Evolutionary conservation across 2,888 invertebrate species (phyloP).

Genomic region (Epistrophella euchroma): DNA sequence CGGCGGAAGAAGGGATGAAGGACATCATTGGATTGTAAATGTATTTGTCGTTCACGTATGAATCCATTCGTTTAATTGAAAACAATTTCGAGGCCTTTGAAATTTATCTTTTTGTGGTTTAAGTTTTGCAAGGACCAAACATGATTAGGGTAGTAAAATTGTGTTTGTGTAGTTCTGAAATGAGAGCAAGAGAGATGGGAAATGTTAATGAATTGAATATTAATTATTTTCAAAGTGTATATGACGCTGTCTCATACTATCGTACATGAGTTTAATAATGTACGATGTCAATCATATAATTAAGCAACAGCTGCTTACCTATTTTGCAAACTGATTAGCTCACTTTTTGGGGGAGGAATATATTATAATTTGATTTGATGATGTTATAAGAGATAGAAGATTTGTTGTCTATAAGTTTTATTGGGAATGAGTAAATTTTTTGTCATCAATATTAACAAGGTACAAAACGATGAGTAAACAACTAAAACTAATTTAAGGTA

Average conservation of each 20-base stretch:
- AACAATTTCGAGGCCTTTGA: slow-evolving; percentile 32
- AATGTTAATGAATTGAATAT: slow-evolving; percentile 13
- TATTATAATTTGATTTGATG: too few relatives aligned
- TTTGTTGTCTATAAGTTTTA: not conserved
- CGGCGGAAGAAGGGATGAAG: slow-evolving; percentile 20
- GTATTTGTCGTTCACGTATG: slow-evolving; percentile 49
- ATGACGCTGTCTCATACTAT: not conserved
- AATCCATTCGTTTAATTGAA: slow-evolving; percentile 68
- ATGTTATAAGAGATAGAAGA: not conserved
- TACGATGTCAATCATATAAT: slow-evolving; percentile 18
- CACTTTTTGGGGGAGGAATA: not conserved
- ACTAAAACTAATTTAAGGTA: too few relatives aligned
- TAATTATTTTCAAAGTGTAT: slow-evolving; percentile 6
- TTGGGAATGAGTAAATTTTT: too few relatives aligned
- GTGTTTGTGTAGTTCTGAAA: slow-evolving; percentile 40
- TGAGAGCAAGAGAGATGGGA: slow-evolving; percentile 9
- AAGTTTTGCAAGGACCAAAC: slow-evolving; percentile 41
- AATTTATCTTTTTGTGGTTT: slow-evolving; percentile 53
- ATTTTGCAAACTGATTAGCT: not conserved
- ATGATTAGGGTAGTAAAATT: slow-evolving; percentile 30
- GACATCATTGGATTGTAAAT: slow-evolving; percentile 63
- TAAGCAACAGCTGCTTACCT: not conserved
- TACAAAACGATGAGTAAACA: too few relatives aligned
- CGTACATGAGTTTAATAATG: slow-evolving; percentile 2
- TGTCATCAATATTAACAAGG: too few relatives aligned